phyloP scores from a whole-genome alignment of 2,797 vertebrate genomes.

The Mallotus villosus region DNA sequence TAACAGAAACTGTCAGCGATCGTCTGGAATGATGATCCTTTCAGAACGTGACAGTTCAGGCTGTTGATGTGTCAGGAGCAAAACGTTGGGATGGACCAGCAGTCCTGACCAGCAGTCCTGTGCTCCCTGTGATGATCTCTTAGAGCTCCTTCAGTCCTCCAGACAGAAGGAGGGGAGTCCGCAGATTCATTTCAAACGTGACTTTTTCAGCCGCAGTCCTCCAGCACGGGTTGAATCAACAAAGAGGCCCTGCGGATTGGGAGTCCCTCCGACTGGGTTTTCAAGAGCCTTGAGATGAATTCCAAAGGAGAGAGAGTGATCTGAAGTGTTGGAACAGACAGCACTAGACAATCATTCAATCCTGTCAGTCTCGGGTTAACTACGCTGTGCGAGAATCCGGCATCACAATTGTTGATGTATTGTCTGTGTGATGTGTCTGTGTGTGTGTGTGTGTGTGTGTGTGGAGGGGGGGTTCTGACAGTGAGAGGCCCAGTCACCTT shows the following conservation, averaged over 20 bases:
- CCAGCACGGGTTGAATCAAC: too few species aligned
- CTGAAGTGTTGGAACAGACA: slow-evolving; percentile 8
- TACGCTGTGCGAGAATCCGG: too few species aligned
- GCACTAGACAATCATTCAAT: slow-evolving; percentile 12
- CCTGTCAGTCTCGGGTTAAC: background rate
- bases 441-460: background rate
- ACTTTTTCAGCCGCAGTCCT: too few species aligned
- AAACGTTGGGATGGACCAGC: too few species aligned
- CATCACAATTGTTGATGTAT: too few species aligned
- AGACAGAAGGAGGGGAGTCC: background rate
- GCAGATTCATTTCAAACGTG: background rate
- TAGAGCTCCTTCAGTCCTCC: too few species aligned
- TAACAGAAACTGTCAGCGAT: slow-evolving; percentile 26
- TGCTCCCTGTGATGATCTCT: too few species aligned
- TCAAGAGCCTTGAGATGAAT: background rate
- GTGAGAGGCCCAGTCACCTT: slow-evolving; percentile 23
- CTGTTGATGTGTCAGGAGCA: background rate
- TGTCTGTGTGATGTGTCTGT: background rate
- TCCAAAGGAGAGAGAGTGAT: background rate
- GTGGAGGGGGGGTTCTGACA: slow-evolving; percentile 11
- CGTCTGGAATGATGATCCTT: background rate
- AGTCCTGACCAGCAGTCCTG: too few species aligned
- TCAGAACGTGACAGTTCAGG: background rate
- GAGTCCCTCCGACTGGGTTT: slow-evolving; percentile 13
- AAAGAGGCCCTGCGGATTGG: background rate